Percentiles rank a stretch among this genome's conserved stretches.
Evolutionary conservation across 2,888 invertebrate genomes (phyloP).

Genomic region (Endomychus coccineus): DNA sequence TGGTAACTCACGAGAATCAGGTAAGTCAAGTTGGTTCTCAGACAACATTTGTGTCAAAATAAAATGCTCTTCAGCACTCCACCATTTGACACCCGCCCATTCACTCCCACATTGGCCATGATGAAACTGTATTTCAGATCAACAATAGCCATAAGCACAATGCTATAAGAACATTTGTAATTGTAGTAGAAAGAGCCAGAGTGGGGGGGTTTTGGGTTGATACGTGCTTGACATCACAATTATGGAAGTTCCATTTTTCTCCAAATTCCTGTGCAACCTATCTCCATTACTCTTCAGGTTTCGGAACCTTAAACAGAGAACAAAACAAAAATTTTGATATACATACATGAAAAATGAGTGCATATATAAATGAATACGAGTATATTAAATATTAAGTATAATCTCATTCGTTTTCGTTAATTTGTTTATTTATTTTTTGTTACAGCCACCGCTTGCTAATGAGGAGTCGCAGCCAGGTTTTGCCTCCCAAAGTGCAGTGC

Average conservation of each 20-base stretch:
- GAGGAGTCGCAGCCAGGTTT: slow-evolving; percentile 1
- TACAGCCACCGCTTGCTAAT: slow-evolving; percentile 1
- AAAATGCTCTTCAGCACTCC: slow-evolving; percentile 21
- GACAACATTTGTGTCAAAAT: slow-evolving; percentile 15
- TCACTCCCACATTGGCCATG: slow-evolving; percentile 19
- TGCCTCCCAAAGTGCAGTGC: background rate
- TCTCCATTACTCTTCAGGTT: background rate
- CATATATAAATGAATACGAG: background rate
- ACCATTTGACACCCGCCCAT: slow-evolving; percentile 23
- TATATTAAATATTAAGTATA: background rate
- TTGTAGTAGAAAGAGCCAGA: slow-evolving; percentile 1
- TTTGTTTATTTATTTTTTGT: slow-evolving; percentile 1
- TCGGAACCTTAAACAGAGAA: slow-evolving; percentile 3
- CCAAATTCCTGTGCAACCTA: slow-evolving; percentile 3
- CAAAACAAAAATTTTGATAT: background rate
- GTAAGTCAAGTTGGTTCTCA: slow-evolving; percentile 15
- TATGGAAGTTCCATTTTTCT: slow-evolving; percentile 5
- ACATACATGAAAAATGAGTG: background rate
- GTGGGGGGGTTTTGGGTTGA: background rate
- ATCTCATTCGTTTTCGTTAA: background rate
- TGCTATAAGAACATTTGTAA: slow-evolving; percentile 3
- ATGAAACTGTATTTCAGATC: background rate
- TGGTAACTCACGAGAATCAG: slow-evolving; percentile 15
- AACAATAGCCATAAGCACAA: background rate
- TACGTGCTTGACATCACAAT: slow-evolving; percentile 4